Percentiles rank a stretch among this genome's conserved stretches.
Evolutionary conservation across 1,140 invertebrate genomes (phyloP).

Genomic region (Gyrodactylus salaris): DNA sequence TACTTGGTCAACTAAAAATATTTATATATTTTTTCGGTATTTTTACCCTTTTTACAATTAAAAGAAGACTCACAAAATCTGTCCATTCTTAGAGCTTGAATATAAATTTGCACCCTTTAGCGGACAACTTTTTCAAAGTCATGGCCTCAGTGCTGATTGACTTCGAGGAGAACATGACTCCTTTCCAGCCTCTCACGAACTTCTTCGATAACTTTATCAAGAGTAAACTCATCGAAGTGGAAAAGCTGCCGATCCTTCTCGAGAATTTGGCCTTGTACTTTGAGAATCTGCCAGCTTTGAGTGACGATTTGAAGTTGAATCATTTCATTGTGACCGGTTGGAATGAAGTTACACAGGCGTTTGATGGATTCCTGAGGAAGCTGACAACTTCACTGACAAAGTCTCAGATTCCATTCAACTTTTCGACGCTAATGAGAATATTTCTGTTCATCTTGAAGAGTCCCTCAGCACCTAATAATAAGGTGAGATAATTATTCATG

Average conservation of each 20-base stretch:
- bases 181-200: conserved; percentile 56
- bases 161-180: conserved; percentile 61
- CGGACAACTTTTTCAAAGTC: conserved; percentile 54
- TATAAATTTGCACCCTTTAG: conserved; percentile 12
- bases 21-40: not conserved
- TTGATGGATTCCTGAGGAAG: conserved; percentile 47
- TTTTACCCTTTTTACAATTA: not conserved
- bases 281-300: conserved; percentile 28
- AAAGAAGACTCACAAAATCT: not conserved
- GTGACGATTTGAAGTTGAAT: not conserved
- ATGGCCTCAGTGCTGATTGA: conserved; percentile 64
- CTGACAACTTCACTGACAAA: conserved; percentile 30
- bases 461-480: not conserved
- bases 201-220: conserved; percentile 58
- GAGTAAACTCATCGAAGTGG: conserved; percentile 45
- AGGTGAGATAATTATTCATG: not conserved
- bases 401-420: not conserved
- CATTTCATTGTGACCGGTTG: conserved; percentile 22
- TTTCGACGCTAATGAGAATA: not conserved
- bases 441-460: not conserved
- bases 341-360: conserved; percentile 38
- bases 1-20: not conserved
- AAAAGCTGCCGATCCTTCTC: conserved; percentile 28
- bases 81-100: not conserved
- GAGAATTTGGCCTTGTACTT: conserved; percentile 64